phyloP scores from a whole-genome alignment of 1,140 invertebrate species.

The Drosophila subobscura region DNA sequence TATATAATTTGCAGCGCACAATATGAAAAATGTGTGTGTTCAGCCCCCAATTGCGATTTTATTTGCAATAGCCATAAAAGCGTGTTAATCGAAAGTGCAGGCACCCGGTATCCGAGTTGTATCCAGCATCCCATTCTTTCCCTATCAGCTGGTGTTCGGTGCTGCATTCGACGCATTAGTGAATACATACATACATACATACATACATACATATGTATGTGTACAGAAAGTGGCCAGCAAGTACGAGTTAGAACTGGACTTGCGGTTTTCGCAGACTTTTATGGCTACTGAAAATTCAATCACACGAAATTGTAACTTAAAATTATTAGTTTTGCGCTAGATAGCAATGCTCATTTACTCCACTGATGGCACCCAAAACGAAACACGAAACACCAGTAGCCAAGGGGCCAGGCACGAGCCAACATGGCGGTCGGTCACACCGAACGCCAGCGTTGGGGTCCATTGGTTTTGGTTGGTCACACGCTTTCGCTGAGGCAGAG shows the following conservation, averaged over 20 bases:
- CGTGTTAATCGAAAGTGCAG: slow-evolving; percentile 71
- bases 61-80: slow-evolving; percentile 77
- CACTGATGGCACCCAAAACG: slow-evolving; percentile 77
- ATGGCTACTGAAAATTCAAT: slow-evolving; percentile 72
- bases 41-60: slow-evolving; percentile 68
- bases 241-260: slow-evolving; percentile 34
- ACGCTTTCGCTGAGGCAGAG: slow-evolving; percentile 49
- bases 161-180: too few species aligned
- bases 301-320: slow-evolving; percentile 74
- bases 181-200: background rate
- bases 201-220: slow-evolving; percentile 3
- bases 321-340: slow-evolving; percentile 83
- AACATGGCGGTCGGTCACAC: background rate
- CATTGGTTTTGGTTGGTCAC: slow-evolving; percentile 38
- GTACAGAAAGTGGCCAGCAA: slow-evolving; percentile 40
- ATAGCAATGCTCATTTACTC: slow-evolving; percentile 83
- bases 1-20: slow-evolving; percentile 79
- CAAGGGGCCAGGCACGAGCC: slow-evolving; percentile 16
- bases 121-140: background rate
- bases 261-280: slow-evolving; percentile 68
- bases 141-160: background rate
- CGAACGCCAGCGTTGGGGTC: slow-evolving; percentile 1
- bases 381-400: slow-evolving; percentile 53
- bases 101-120: slow-evolving; percentile 33
- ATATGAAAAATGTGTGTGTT: slow-evolving; percentile 69